A percentile compares a stretch with the other conserved stretches of the same genome.
These are phyloP conservation scores for Dynastes hyllus DNA, from an alignment of 2,888 invertebrate genomes.

Conservation along the genomic window DNA sequence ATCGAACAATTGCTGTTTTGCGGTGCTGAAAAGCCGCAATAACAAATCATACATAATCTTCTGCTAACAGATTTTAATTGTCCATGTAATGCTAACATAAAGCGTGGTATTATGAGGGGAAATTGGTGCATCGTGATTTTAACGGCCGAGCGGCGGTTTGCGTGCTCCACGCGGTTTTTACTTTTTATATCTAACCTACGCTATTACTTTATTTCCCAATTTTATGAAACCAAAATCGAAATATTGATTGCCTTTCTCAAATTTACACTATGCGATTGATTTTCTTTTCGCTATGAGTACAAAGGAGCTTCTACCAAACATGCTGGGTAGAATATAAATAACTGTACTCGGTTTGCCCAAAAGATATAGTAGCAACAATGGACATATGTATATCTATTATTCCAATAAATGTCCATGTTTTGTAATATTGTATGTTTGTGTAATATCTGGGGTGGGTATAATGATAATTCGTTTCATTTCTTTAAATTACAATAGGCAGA, in stretches of 20 bases:
- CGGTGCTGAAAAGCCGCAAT: constrained; percentile 69
- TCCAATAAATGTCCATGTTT: too few species aligned
- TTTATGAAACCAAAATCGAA: constrained; percentile 49
- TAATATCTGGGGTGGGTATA: too few species aligned
- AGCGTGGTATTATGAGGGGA: constrained; percentile 69
- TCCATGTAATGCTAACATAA: constrained; percentile 71
- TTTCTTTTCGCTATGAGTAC: neutral
- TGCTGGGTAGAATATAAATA: too few species aligned
- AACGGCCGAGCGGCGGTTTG: constrained; percentile 67
- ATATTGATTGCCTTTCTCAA: constrained; percentile 31
- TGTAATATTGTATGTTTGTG: too few species aligned
- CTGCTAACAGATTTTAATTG: constrained; percentile 72
- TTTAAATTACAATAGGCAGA: too few species aligned
- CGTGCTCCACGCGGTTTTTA: constrained; percentile 65
- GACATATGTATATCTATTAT: too few species aligned
- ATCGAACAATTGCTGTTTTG: constrained; percentile 62
- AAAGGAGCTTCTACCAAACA: neutral
- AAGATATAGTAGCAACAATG: too few species aligned
- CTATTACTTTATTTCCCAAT: constrained; percentile 61
- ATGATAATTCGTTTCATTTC: too few species aligned
- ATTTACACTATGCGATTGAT: neutral
- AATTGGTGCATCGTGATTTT: constrained; percentile 70
- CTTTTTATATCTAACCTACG: constrained; percentile 60
- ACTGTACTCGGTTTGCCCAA: too few species aligned
- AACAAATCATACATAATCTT: constrained; percentile 72